These are phyloP conservation scores for Etheostoma nigrum DNA, from an alignment of 2,797 vertebrate genomes.

Conservation along the genomic window DNA sequence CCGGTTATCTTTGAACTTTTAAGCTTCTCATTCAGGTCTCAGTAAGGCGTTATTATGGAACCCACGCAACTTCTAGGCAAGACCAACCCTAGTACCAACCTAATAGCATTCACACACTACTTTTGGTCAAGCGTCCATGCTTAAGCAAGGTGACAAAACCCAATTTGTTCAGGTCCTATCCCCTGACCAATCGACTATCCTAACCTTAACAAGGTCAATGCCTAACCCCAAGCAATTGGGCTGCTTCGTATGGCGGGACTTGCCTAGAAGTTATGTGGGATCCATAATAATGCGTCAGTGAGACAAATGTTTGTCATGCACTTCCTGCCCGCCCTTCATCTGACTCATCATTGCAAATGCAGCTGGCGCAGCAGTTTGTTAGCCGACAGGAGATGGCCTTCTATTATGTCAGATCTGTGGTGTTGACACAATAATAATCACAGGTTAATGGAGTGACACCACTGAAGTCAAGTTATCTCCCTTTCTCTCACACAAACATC, in stretches of 20 bases:
- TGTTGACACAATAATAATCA: conserved; percentile 31
- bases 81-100: too few relatives aligned
- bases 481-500: not conserved
- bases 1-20: not conserved
- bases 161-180: too few relatives aligned
- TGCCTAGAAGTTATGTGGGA: too few relatives aligned
- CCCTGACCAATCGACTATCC: too few relatives aligned
- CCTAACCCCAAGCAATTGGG: too few relatives aligned
- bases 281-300: not conserved
- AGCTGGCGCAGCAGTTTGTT: conserved; percentile 30
- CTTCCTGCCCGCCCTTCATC: conserved; percentile 44
- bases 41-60: too few relatives aligned
- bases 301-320: conserved; percentile 39
- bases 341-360: conserved; percentile 46
- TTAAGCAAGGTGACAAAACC: too few relatives aligned
- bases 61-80: too few relatives aligned
- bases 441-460: conserved; percentile 22
- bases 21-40: conserved; percentile 7
- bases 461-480: conserved; percentile 9
- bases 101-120: too few relatives aligned
- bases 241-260: too few relatives aligned
- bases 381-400: conserved; percentile 2
- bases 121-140: too few relatives aligned
- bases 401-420: conserved; percentile 30
- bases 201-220: too few relatives aligned